Base-by-base conservation (phyloP, 1,140 invertebrate species). In the Matsumurasca onukii region DNA sequence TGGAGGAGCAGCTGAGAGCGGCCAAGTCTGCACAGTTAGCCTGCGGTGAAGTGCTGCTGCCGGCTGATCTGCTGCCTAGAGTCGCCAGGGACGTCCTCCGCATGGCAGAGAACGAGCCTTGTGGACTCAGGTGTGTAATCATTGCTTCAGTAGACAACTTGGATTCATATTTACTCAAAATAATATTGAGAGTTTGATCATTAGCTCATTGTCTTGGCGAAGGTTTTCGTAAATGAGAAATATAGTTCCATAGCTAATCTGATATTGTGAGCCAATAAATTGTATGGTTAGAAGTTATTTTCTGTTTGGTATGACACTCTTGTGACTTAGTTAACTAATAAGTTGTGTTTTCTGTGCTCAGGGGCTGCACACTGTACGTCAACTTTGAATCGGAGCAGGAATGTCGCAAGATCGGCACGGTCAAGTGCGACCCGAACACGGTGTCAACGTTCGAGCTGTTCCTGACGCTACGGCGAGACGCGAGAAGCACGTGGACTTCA, bases 381-480 rank as follows among this genome's bases (percentile, higher is more conserved):
- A 87, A 88, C 75, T 91, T 91, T 69, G 88, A 90, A 75, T 87
- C 86, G 2, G 83, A 84, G 71, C 82, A 82, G 64, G 80, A 85
- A 61, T 84, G 85, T 71, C 79, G 83, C 73, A 80, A 82, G 75
- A 80, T 91, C 48, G 83, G 83, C 72, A 85, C 86, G 66, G 85
- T 95, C 78, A 90, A 91, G 77, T 90, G 91, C 74, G 92, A 95
- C 80, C 88, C 89, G 34, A 86, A 86, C 74, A 91, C 90, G 12
- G 88, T 93, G 34, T 89, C 92, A 25, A 95, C 93, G 25, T 94
- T 94, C 76, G 91, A 94, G 80, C 82, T 94, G 69, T 91, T 90
- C 78, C 81, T 94, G 31, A 93, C 91, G 20, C 82, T 95, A 30
- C 91, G 91, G 78, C 91, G 93, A 77, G 89, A 91, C 75, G 83